Evolutionary conservation across 2,797 vertebrate genomes (phyloP), one percentile per base, ranked within the genome.

Genomic region (Novumbra hubbsi): DNA sequence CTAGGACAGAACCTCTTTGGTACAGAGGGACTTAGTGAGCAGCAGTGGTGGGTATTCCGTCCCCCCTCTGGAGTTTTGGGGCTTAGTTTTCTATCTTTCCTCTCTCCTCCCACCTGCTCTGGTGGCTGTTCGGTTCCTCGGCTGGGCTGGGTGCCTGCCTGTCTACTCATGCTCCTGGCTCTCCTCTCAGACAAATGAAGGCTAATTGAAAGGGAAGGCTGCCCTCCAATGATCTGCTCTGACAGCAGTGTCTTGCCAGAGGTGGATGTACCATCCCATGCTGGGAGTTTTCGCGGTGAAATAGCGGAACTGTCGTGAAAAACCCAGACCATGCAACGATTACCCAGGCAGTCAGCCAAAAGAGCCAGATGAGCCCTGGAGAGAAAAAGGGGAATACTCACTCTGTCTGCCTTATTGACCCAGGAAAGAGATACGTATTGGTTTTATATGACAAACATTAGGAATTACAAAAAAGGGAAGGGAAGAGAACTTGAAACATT

Each of bases 121-220:
- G 85, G 85, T 89, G 68, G 83, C 90, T 90, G 87, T 87, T 90
- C 84, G 81, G 84, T 86, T 84, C 63, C 77, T 68, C 83, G 83
- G 81, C 84, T 75, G 75, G 68, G 68, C 52, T 76, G 83, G 76
- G 84, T 84, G 78, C 81, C 84, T 85, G 72, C 73, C 73, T 69
- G 80, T 79, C 41, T 45, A 12, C 8, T 45, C 3, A 72, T 76
- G 87, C 87, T 92, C 82, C 85, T 84, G 89, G 89, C 88, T 88
- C 86, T 77, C 81, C 87, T 90, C 88, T 80, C 87, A 87, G 87
- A 88, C 86, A 90, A 90, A 90, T 90, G 86, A 83, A 86, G 70
- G 86, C 88, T 94, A 93, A 94, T 94, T 92, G 92, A 94, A 94
- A 93, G 91, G 77, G 92, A 94, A 93, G 86, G 90, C 88, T 88